These are phyloP conservation scores for Globicephala melas DNA, from an alignment of 2,113 vertebrate species.

Conservation along the genomic window DNA sequence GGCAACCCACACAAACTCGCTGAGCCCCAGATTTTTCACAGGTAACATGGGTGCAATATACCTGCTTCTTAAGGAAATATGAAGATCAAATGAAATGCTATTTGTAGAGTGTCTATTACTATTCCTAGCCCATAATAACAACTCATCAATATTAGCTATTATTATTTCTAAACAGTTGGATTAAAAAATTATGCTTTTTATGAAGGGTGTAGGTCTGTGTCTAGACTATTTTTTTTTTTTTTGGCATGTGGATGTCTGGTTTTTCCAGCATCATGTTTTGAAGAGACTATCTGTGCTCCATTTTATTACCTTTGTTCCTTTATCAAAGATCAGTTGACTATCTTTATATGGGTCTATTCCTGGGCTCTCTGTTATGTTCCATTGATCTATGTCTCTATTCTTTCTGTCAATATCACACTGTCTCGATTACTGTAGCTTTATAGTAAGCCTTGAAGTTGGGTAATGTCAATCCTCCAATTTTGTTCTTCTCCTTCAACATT, in stretches of 20 bases:
- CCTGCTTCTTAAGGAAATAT: background rate
- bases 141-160: background rate
- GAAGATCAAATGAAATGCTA: background rate
- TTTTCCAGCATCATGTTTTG: background rate
- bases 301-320: background rate
- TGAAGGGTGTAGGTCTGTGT: background rate
- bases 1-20: background rate
- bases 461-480: background rate
- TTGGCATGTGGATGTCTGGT: background rate
- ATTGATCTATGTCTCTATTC: background rate
- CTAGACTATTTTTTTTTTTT: background rate
- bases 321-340: background rate
- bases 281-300: background rate
- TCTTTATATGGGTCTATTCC: background rate
- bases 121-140: background rate
- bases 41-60: background rate
- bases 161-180: background rate
- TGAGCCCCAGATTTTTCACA: background rate
- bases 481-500: background rate
- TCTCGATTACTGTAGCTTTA: background rate
- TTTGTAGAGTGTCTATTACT: background rate
- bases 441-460: background rate
- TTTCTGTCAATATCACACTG: background rate
- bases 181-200: background rate
- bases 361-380: background rate